Evolutionary conservation across 2,888 invertebrate genomes (phyloP), one percentile per base, ranked within the genome.

Genomic region (Gastrophysa polygoni): DNA sequence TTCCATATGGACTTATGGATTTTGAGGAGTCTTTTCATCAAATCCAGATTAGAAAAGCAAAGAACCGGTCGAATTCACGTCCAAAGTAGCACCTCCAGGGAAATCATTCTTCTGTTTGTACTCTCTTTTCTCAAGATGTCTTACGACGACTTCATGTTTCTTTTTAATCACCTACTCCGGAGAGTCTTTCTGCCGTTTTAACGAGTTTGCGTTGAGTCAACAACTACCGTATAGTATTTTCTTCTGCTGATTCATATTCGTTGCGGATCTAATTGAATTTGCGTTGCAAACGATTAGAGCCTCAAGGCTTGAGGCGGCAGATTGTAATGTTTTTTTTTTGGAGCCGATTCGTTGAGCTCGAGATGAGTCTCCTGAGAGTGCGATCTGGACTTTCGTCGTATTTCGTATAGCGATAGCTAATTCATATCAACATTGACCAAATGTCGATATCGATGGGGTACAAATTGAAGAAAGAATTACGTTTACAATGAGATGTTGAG

Each of bases 221-320:
- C 54, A 54, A 58, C 56, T 46, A 59, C 55, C 55, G 52, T 50
- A 55, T 62, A 48, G 46, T 55, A 55, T 63, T 63, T 54, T 46
- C 46, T 54, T 46, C 46, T 44, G 28, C 43, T 46, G 17, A 29
- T 64, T 64, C 61, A 61, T 61, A 64, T 64, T 61, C 64, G 61
- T 56, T 56, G 49, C 28, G 51, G 61, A 64, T 64, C 61, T 58
- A 64, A 61, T 64, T 64, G 55, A 34, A 57, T 50, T 52, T 56
- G 58, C 61, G 55, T 59, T 64, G 52, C 49, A 54, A 64, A 55
- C 64, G 60, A 61, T 48, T 50, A 58, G 32, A 44, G 57, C 57
- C 47, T 50, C 34, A 21, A 54, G 44, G 43, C 54, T 43, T 28
- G 54, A 20, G 61, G 58, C 16, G 11, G n/a, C n/a, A n/a, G n/a